phyloP scores from a whole-genome alignment of 2,888 invertebrate species.

The Sinopyrophorus schimmeli region DNA sequence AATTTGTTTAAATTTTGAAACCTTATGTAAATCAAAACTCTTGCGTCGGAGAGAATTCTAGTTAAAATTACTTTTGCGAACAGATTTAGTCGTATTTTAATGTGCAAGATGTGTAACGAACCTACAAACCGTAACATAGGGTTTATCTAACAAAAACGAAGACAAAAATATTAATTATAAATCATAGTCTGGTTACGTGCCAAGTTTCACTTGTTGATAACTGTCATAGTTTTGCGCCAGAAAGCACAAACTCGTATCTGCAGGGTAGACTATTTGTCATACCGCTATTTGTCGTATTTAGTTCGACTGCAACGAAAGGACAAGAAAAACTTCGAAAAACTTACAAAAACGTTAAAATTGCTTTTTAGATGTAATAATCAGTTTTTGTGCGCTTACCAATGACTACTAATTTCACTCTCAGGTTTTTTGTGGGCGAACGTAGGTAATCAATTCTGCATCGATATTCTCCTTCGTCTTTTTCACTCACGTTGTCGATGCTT shows the following conservation, averaged over 20 bases:
- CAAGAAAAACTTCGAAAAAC: not conserved
- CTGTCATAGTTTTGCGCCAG: slow-evolving; percentile 39
- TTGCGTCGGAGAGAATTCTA: too few relatives aligned
- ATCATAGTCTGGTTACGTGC: slow-evolving; percentile 31
- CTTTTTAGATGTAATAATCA: not conserved
- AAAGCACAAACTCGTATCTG: slow-evolving; percentile 12
- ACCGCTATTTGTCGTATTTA: slow-evolving; percentile 37
- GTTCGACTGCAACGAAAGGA: slow-evolving; percentile 16
- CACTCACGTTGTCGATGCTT: slow-evolving; percentile 66
- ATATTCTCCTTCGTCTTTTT: slow-evolving; percentile 75
- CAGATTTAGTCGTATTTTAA: too few relatives aligned
- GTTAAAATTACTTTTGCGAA: too few relatives aligned
- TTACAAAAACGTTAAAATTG: not conserved
- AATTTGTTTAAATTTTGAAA: too few relatives aligned
- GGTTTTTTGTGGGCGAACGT: slow-evolving; percentile 77
- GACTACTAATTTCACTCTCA: slow-evolving; percentile 71
- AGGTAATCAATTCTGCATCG: slow-evolving; percentile 81
- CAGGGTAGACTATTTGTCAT: slow-evolving; percentile 20
- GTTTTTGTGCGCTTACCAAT: slow-evolving; percentile 68
- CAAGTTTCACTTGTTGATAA: slow-evolving; percentile 44
- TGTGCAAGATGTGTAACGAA: too few relatives aligned
- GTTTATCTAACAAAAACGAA: slow-evolving; percentile 9
- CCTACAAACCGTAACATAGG: too few relatives aligned
- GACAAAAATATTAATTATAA: slow-evolving; percentile 27
- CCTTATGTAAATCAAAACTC: too few relatives aligned